Base-by-base conservation (phyloP, 2,113 vertebrate species). In the Zingel zingel region DNA sequence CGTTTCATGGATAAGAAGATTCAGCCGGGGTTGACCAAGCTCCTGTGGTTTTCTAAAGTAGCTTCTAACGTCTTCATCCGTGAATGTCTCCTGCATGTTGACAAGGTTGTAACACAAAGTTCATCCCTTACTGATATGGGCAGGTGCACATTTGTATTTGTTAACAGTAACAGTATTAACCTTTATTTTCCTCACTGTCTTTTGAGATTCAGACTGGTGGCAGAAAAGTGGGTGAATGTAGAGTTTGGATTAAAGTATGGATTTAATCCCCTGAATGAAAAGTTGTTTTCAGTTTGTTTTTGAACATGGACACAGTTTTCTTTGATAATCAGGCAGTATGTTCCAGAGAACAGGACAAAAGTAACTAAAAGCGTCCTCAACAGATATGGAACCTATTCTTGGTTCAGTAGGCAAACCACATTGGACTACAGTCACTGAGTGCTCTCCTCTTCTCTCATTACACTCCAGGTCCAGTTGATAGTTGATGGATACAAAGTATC, bases 401-500 rank as follows among this genome's bases (percentile, higher is more conserved):
- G 5, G 19, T 62, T 21, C 21, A 50, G 45, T 19, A 25, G 39
- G 14, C 16, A 27, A 56, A 45, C 13, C 12, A 2, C 3, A 11
- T 43, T 70, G 19, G 47, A 63, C 30, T 19, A 19, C 11, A 2
- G 5, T 47, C 19, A 69, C 47, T 69, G 16, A 64, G 43, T 39
- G 18, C 25, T 59, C 3, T 77, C 33, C 3, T 58, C 36, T 51
- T 43, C 8, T 82, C 43, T 83, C 3, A 47, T 53, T 43, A 16
- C 10, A 7, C 50, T 73, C 10, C 71, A 94, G 93, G 67, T 90
- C 4, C 84, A 89, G 65, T 1, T 72, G 13, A 93, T 96, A 3
- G 95, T 97, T 71, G 95, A 97, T 11, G 91, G 94, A 10, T 98
- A 95, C 88, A 97, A 97, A 89, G 88, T 84, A 0, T 94, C 96